Evolutionary conservation across 1,140 invertebrate genomes (phyloP).

Genomic region (Gryon sp.): DNA sequence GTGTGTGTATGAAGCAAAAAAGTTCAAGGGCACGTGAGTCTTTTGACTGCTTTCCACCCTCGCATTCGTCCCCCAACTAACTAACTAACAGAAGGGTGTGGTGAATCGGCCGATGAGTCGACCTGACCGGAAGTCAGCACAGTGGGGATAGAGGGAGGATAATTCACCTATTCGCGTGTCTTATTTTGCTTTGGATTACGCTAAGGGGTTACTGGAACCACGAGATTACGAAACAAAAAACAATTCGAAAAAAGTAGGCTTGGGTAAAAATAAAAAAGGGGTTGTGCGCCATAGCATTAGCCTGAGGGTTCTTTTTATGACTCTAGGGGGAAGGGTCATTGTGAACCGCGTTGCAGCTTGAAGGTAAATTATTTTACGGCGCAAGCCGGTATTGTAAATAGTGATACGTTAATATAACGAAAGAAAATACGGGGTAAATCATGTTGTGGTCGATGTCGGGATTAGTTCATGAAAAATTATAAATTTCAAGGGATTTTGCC

Average conservation of each 20-base stretch:
- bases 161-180: constrained; percentile 14
- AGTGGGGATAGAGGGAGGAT: background rate
- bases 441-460: too few relatives aligned
- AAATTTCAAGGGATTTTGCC: too few relatives aligned
- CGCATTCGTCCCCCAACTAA: constrained; percentile 6
- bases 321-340: background rate
- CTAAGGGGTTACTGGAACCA: constrained; percentile 1
- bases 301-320: constrained; percentile 10
- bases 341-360: background rate
- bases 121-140: constrained; percentile 10
- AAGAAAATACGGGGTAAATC: too few relatives aligned
- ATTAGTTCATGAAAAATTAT: too few relatives aligned
- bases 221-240: constrained; percentile 4
- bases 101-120: constrained; percentile 12
- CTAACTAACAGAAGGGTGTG: constrained; percentile 5
- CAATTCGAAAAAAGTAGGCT: background rate
- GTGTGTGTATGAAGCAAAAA: constrained; percentile 1
- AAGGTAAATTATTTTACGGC: constrained; percentile 5
- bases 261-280: constrained; percentile 1
- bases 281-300: background rate
- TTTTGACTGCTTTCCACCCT: constrained; percentile 31
- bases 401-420: background rate
- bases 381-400: background rate
- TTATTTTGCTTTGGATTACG: constrained; percentile 21
- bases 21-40: constrained; percentile 31